Conservation (phyloP, 2,888 invertebrate species). For the Drepanosiphum platanoidis region DNA sequence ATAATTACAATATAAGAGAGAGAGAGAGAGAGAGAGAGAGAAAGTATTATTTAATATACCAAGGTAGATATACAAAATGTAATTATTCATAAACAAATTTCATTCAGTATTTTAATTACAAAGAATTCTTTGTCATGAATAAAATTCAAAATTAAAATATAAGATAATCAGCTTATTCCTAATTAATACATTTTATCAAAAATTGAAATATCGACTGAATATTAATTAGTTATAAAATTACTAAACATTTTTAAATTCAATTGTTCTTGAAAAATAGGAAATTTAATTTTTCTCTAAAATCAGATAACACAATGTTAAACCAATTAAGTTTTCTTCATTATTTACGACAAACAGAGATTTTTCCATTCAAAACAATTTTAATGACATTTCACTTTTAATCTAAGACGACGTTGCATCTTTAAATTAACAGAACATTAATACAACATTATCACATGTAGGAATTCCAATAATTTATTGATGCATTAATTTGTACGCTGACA, state of each 20-base stretch:
- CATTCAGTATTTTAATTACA: not conserved
- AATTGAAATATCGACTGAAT: not conserved
- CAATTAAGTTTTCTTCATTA: too few species aligned
- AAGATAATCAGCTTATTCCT: not conserved
- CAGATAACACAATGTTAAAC: too few species aligned
- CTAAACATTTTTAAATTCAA: not conserved
- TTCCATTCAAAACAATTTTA: not conserved
- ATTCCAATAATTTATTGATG: too few species aligned
- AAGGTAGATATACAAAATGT: not conserved
- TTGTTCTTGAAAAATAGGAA: not conserved
- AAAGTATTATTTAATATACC: too few species aligned
- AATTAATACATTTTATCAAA: not conserved
- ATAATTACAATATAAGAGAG: not conserved
- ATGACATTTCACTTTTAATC: too few species aligned
- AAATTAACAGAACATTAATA: too few species aligned
- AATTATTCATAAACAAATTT: not conserved
- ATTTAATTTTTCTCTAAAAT: not conserved
- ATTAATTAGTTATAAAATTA: not conserved
- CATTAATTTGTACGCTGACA: not conserved
- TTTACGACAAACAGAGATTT: too few species aligned
- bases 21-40: too few species aligned
- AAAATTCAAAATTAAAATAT: not conserved
- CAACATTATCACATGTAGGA: not conserved
- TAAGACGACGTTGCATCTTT: too few species aligned
- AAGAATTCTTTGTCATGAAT: not conserved